phyloP scores from a whole-genome alignment of 2,113 vertebrate species.

The Rattus rattus region DNA sequence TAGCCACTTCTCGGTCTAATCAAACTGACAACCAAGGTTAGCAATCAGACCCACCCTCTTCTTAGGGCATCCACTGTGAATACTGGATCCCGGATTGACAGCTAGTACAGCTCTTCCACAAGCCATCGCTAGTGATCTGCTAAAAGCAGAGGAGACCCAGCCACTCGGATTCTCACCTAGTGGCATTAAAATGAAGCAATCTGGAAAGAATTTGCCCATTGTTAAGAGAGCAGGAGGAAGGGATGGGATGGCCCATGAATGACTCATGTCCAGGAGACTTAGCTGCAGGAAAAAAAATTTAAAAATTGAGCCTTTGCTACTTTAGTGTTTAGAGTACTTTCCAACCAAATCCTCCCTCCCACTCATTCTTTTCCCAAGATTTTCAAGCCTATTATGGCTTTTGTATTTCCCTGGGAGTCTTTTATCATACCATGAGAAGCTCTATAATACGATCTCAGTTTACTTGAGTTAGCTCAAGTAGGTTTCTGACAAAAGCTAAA shows the following conservation, averaged over 20 bases:
- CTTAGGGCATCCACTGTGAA: not conserved
- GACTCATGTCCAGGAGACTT: conserved; percentile 55
- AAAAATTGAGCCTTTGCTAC: conserved; percentile 32
- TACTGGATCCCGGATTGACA: not conserved
- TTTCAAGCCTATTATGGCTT: not conserved
- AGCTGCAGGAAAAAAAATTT: not conserved
- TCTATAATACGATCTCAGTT: not conserved
- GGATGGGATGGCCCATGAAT: not conserved
- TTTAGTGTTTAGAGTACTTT: not conserved
- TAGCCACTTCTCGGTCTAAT: not conserved
- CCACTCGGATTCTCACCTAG: not conserved
- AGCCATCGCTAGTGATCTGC: not conserved
- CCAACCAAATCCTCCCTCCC: not conserved
- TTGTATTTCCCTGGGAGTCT: not conserved
- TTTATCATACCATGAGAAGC: not conserved
- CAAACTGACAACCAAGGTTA: not conserved
- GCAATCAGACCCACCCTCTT: not conserved
- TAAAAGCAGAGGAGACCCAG: not conserved
- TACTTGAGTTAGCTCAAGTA: conserved; percentile 6
- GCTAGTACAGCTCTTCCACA: not conserved
- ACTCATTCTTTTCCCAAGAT: not conserved
- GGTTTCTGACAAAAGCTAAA: conserved; percentile 4
- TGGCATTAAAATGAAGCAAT: conserved; percentile 42
- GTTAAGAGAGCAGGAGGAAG: conserved; percentile 28
- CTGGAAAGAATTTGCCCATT: conserved; percentile 52